phyloP scores from a whole-genome alignment of 2,797 vertebrate genomes.

The Scolopax rusticola region DNA sequence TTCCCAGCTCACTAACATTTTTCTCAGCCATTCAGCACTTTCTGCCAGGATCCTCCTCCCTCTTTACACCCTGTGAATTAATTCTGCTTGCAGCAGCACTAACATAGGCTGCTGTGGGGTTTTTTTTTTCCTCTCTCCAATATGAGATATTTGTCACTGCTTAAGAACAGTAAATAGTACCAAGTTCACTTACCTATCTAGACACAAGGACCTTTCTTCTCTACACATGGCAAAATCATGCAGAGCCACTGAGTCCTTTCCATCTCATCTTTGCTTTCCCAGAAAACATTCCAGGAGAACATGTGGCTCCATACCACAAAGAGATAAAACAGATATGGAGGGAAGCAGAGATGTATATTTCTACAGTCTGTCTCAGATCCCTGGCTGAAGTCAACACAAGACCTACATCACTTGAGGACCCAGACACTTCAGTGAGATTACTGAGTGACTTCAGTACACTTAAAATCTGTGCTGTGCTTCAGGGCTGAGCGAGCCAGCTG shows the following conservation, averaged over 20 bases:
- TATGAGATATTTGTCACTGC: neutral
- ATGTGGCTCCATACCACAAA: constrained; percentile 10
- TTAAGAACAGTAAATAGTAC: neutral
- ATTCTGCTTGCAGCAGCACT: constrained; percentile 67
- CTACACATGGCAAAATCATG: neutral
- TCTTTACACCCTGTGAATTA: constrained; percentile 54
- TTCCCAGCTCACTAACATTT: constrained; percentile 26
- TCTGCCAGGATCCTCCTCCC: constrained; percentile 49
- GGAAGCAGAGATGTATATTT: neutral
- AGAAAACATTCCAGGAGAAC: constrained; percentile 15
- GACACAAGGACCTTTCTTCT: neutral
- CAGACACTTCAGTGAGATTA: constrained; percentile 16
- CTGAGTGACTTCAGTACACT: neutral
- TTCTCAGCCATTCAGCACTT: constrained; percentile 61
- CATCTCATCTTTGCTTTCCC: neutral
- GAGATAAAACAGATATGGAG: constrained; percentile 20
- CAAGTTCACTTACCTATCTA: neutral
- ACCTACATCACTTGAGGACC: constrained; percentile 9
- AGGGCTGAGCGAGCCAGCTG: accelerated
- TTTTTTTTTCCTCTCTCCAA: neutral
- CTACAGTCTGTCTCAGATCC: constrained; percentile 5
- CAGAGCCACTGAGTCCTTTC: neutral
- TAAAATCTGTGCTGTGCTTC: neutral
- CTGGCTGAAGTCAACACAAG: neutral
- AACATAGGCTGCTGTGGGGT: neutral